Evolutionary conservation across 2,113 vertebrate genomes (phyloP).

Genomic region (Pongo abelii): DNA sequence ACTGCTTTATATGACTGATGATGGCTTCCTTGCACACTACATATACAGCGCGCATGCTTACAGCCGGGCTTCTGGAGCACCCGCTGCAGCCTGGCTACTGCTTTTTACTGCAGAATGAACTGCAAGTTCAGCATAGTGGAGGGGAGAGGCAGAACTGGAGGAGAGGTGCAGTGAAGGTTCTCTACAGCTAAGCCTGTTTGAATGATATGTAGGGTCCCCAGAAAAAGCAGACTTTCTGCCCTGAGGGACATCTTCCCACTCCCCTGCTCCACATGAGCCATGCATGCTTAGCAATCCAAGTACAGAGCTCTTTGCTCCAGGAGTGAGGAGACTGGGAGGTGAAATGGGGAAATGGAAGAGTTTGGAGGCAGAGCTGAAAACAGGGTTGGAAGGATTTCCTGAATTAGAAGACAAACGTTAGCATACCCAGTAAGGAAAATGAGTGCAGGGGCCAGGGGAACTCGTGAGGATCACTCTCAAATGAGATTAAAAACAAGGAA

Average conservation of each 20-base stretch:
- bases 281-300: neutral
- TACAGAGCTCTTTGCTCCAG: neutral
- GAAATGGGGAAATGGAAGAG: neutral
- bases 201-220: neutral
- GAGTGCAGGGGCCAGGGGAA: neutral
- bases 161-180: neutral
- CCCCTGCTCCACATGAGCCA: neutral
- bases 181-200: no score
- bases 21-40: neutral
- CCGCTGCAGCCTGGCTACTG: neutral
- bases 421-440: neutral
- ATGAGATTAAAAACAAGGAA: neutral
- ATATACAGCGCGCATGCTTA: rapidly evolving
- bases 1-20: neutral
- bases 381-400: neutral
- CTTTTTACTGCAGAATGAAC: neutral
- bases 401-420: neutral
- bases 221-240: neutral
- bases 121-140: no score
- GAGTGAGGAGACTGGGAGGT: neutral
- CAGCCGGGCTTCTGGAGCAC: neutral
- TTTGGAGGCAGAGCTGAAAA: neutral
- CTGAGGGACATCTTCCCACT: rapidly evolving
- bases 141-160: neutral
- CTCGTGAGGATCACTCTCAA: neutral